Percentiles rank a stretch among this genome's conserved stretches.
Conservation (phyloP, 2,888 invertebrate genomes). For the Glomeris marginata region DNA sequence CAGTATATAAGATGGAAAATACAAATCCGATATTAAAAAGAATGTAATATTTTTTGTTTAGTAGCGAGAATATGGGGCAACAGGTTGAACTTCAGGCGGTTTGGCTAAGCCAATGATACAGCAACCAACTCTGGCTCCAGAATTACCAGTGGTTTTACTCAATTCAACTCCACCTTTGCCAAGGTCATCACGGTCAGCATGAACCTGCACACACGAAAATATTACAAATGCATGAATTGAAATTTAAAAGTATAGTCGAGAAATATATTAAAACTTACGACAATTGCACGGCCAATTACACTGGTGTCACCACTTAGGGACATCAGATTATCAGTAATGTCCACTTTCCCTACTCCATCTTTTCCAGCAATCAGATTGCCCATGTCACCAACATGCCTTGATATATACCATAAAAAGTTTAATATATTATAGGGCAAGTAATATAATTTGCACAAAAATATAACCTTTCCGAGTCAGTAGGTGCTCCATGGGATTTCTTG, state of each 20-base stretch:
- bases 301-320: slow-evolving; percentile 53
- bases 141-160: slow-evolving; percentile 87
- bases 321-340: slow-evolving; percentile 46
- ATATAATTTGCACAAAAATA: too few species aligned
- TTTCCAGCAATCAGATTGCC: slow-evolving; percentile 58
- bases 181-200: slow-evolving; percentile 84
- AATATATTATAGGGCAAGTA: too few species aligned
- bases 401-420: too few species aligned
- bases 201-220: slow-evolving; percentile 39
- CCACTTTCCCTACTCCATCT: slow-evolving; percentile 49
- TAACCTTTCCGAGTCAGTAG: slow-evolving; percentile 40
- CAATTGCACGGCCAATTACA: slow-evolving; percentile 70
- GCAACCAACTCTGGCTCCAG: slow-evolving; percentile 76
- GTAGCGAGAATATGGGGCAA: too few species aligned
- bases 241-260: not conserved
- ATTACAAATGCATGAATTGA: slow-evolving; percentile 5
- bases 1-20: too few species aligned
- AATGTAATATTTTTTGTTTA: too few species aligned
- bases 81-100: not conserved
- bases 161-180: slow-evolving; percentile 85
- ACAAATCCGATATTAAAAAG: too few species aligned
- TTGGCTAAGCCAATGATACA: slow-evolving; percentile 57
- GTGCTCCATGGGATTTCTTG: slow-evolving; percentile 67
- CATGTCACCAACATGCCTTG: slow-evolving; percentile 74
- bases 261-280: slow-evolving; percentile 32